Evolutionary conservation across 2,888 invertebrate species (phyloP).

Genomic region (Spilarctia lutea): DNA sequence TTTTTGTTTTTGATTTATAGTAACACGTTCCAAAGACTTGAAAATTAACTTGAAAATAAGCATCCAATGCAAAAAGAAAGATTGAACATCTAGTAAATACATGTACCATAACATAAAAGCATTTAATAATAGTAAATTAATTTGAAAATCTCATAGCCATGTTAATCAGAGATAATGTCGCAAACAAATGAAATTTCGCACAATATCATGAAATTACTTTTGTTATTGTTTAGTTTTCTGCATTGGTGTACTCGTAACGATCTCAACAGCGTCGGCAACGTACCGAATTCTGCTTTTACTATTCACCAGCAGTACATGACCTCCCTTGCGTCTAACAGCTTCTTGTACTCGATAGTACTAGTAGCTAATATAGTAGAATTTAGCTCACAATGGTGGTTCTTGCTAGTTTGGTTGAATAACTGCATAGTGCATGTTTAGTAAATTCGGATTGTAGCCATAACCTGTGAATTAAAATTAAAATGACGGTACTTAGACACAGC

Average conservation of each 20-base stretch:
- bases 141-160: neutral
- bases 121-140: neutral
- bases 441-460: constrained; percentile 52
- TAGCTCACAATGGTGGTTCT: constrained; percentile 24
- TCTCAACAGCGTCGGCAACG: constrained; percentile 36
- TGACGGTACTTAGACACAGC: constrained; percentile 41
- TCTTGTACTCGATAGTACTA: no score
- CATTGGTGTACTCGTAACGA: constrained; percentile 44
- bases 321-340: constrained; percentile 16
- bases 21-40: neutral
- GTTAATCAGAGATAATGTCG: neutral
- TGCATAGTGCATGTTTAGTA: constrained; percentile 44
- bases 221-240: constrained; percentile 49
- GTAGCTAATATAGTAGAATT: no score
- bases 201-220: constrained; percentile 30
- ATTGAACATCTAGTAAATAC: neutral
- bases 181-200: constrained; percentile 21
- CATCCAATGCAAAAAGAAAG: no score
- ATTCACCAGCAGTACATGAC: constrained; percentile 32
- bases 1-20: neutral
- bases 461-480: constrained; percentile 61
- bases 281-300: constrained; percentile 38
- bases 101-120: neutral
- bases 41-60: no score
- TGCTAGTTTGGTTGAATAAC: constrained; percentile 30